Conservation (phyloP, 37 sponge, comb jelly and placozoan species). For the Cliona cf. orientalis region DNA sequence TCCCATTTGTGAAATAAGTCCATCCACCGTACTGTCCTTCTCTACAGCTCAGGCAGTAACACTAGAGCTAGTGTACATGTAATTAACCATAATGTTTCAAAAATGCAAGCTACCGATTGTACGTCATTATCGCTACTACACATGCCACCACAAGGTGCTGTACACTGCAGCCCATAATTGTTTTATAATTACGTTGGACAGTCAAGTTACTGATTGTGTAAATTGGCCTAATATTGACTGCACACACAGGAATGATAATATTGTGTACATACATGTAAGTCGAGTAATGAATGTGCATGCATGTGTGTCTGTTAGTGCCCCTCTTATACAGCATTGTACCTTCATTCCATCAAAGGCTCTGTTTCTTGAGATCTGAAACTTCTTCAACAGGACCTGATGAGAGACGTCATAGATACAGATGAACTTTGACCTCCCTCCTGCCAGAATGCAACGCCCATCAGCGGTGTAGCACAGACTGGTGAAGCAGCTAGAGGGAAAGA, state of each 20-base stretch:
- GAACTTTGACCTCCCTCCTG: conserved; percentile 96
- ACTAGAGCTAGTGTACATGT: no score
- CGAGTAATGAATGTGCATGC: background rate
- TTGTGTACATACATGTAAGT: background rate
- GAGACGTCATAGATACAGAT: conserved; percentile 90
- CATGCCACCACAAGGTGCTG: no score
- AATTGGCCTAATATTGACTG: no score
- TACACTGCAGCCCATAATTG: no score
- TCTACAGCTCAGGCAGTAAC: no score
- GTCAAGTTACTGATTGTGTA: background rate
- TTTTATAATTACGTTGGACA: background rate
- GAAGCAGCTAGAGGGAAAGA: conserved; percentile 58
- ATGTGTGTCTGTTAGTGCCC: background rate
- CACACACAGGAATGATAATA: background rate
- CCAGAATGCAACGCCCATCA: conserved; percentile 85
- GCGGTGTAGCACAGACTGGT: conserved; percentile 90
- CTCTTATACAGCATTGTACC: conserved; percentile 24
- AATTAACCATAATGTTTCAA: no score
- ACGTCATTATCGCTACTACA: no score
- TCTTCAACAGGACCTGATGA: conserved; percentile 84
- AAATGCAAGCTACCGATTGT: no score
- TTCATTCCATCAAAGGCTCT: conserved; percentile 87
- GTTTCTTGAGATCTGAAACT: conserved; percentile 88
- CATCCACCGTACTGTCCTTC: no score
- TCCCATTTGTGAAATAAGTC: no score